A percentile compares a stretch with the other conserved stretches of the same genome.
phyloP scores from a whole-genome alignment of 2,888 invertebrate species.

The Entomobrya proxima region DNA sequence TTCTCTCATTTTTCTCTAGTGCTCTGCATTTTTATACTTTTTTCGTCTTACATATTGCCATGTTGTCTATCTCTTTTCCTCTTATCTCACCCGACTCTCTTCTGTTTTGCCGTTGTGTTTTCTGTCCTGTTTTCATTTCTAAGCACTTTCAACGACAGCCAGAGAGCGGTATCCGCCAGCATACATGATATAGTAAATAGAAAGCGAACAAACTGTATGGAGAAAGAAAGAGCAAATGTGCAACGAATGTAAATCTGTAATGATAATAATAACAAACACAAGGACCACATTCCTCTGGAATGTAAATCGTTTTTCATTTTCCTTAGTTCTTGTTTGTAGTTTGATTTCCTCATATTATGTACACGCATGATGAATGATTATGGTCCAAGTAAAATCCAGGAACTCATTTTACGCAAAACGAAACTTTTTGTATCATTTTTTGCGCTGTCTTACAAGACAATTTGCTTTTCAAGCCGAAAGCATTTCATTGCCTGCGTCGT shows the following conservation, averaged over 20 bases:
- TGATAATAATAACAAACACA: slow-evolving; percentile 18
- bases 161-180: not conserved
- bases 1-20: not conserved
- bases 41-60: not conserved
- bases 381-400: not conserved
- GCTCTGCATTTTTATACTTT: not conserved
- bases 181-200: not conserved
- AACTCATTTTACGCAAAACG: not conserved
- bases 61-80: not conserved
- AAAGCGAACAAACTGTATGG: not conserved
- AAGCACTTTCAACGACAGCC: not conserved
- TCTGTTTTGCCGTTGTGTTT: not conserved
- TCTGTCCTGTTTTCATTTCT: slow-evolving; percentile 2
- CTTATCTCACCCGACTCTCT: not conserved
- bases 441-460: not conserved
- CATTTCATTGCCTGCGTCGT: slow-evolving; percentile 2
- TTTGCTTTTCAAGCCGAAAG: not conserved
- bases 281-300: slow-evolving; percentile 10
- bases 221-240: not conserved
- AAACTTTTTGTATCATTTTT: not conserved
- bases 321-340: not conserved
- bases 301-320: slow-evolving; percentile 32
- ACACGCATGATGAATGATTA: not conserved
- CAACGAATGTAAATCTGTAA: slow-evolving; percentile 39
- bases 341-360: not conserved